phyloP scores from a whole-genome alignment of 1,140 invertebrate species.

The Drosophila lacteicornis region DNA sequence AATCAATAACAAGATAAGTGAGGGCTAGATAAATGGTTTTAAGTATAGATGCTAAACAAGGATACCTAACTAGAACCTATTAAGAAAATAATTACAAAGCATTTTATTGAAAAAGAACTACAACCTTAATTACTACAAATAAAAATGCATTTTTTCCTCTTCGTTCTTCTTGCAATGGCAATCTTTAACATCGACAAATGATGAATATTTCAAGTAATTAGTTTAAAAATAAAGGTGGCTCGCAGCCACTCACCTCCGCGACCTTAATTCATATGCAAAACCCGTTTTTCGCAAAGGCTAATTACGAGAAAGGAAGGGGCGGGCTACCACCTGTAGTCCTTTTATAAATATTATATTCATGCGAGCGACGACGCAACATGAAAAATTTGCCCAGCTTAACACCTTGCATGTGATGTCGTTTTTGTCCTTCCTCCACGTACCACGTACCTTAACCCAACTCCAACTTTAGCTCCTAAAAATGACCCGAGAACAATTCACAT shows the following conservation, averaged over 20 bases:
- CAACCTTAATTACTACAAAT: neutral
- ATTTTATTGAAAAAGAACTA: neutral
- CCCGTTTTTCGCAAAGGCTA: conserved; percentile 45
- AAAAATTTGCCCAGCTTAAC: conserved; percentile 64
- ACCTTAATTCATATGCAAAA: conserved; percentile 55
- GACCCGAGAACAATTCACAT: conserved; percentile 78
- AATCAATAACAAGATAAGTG: neutral
- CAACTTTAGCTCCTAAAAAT: conserved; percentile 45
- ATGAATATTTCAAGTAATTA: conserved; percentile 30
- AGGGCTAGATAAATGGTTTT: neutral
- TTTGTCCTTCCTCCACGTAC: conserved; percentile 4
- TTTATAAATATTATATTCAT: conserved; percentile 51
- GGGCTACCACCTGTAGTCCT: conserved; percentile 48
- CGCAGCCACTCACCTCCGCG: conserved; percentile 1
- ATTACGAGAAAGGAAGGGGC: conserved; percentile 29
- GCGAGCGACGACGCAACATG: conserved; percentile 8
- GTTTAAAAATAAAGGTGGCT: conserved; percentile 1
- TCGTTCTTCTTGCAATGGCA: neutral
- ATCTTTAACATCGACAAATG: conserved; percentile 2
- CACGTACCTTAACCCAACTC: conserved; percentile 14
- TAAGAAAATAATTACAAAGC: too few species aligned
- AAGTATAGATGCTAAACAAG: neutral
- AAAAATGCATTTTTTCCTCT: neutral
- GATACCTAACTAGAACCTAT: too few species aligned
- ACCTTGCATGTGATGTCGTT: conserved; percentile 52